Base-by-base conservation (phyloP, 2,797 vertebrate genomes). In the Meriones psammophilus region DNA sequence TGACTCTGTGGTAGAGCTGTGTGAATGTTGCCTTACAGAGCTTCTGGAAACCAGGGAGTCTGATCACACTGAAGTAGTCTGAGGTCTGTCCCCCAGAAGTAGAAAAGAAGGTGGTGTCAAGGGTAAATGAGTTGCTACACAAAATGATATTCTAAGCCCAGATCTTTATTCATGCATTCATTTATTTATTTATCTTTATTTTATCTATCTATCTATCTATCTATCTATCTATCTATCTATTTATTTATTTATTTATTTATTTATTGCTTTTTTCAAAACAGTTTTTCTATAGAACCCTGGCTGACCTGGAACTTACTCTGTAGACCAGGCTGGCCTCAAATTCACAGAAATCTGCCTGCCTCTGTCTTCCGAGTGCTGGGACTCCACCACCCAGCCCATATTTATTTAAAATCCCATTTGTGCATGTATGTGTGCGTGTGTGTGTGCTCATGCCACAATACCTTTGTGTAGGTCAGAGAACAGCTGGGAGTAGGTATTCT, bases 131-230 rank as follows among this genome's bases (percentile, higher is more conserved):
- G 33, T 54, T 86, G 4, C 84, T 87, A 58, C 79, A 58, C 54
- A 42, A n/a, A 92, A 76, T 94, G 91, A 89, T 95, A 73, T 86
- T 64, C 33, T 81, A 76, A 90, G 28, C 66, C 30, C 24, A 68
- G 42, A 50, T 50, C 46, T 50, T 50, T 50, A 50, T 50, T 50
- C 46, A 50, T 50, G 46, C 46, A 50, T 50, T 50, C 46, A 50
- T 50, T 7, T 50, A 50, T 50, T 50, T 50, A 7, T 74, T 58
- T 58, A 58, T 58, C 73, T 76, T 46, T 76, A 64, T 79, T n/a
- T 46, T 46, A 39, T 76, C 4, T 42, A n/a, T n/a, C n/a, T n/a
- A n/a, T n/a, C n/a, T n/a, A n/a, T n/a, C n/a, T n/a, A n/a, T n/a
- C n/a, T n/a, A n/a, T n/a, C n/a, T n/a, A n/a, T n/a, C n/a, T n/a